Conservation (phyloP, 2,888 invertebrate species). For the Dicranocentrus wangi region DNA sequence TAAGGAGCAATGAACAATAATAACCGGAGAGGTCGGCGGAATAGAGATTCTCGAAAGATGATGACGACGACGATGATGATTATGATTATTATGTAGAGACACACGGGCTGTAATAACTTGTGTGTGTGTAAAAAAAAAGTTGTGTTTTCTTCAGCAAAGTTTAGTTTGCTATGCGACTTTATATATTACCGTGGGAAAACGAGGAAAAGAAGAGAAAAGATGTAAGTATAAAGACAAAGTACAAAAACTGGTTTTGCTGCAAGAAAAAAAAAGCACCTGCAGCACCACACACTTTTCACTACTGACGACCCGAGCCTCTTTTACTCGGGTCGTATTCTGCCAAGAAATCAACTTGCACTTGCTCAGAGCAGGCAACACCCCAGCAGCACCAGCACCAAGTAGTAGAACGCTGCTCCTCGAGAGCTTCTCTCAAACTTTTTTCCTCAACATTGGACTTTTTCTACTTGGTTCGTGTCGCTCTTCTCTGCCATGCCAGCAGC, state of each 20-base stretch:
- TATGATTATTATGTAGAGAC: no score
- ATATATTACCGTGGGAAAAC: slow-evolving; percentile 68
- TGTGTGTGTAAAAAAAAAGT: no score
- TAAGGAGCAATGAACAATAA: no score
- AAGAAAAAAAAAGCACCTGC: slow-evolving; percentile 65
- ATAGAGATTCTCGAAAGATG: no score
- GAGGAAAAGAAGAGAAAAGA: slow-evolving; percentile 62
- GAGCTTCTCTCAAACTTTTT: no score
- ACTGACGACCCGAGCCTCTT: slow-evolving; percentile 63
- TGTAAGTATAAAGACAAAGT: slow-evolving; percentile 67
- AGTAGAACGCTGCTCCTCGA: slow-evolving; percentile 19
- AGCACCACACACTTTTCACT: slow-evolving; percentile 69
- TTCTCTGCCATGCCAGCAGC: slow-evolving; percentile 9
- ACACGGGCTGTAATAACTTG: no score
- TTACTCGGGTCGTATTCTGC: slow-evolving; percentile 58
- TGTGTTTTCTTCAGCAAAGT: no score
- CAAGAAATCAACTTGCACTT: slow-evolving; percentile 57
- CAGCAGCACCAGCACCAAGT: slow-evolving; percentile 28
- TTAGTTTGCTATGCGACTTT: no score
- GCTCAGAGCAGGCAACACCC: slow-evolving; percentile 66
- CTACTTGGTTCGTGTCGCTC: no score
- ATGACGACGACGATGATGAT: no score
- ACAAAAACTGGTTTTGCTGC: slow-evolving; percentile 59
- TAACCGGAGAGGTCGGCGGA: no score
- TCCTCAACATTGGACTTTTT: neutral